A percentile compares a stretch with the other conserved stretches of the same genome.
Evolutionary conservation across 1,140 invertebrate genomes (phyloP).

Genomic region (Bombus confusus): DNA sequence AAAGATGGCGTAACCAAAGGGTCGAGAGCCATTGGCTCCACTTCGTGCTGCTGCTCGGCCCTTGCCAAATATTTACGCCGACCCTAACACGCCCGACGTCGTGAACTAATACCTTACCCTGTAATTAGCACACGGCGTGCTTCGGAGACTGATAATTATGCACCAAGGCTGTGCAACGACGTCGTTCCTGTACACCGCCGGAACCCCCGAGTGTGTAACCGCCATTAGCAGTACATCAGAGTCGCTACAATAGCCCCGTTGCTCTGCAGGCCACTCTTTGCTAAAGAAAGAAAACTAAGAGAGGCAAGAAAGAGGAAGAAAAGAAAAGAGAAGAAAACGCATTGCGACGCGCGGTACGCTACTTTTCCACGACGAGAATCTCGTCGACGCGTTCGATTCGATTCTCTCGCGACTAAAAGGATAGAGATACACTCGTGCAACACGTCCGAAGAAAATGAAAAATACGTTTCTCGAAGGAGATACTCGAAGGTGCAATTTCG

Average conservation of each 20-base stretch:
- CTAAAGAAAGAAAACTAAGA: background rate
- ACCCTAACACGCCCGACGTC: slow-evolving; percentile 58
- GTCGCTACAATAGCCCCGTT: background rate
- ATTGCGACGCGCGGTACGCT: background rate
- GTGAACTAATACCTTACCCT: slow-evolving; percentile 66
- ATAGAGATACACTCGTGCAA: background rate
- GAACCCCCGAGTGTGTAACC: slow-evolving; percentile 57
- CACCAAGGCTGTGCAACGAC: slow-evolving; percentile 46
- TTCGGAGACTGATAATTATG: slow-evolving; percentile 68
- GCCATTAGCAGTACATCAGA: slow-evolving; percentile 60
- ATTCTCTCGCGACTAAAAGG: background rate
- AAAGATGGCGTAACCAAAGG: slow-evolving; percentile 28
- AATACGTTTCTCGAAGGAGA: background rate
- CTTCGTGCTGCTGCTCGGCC: slow-evolving; percentile 25
- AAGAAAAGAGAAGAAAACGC: background rate
- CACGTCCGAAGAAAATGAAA: background rate
- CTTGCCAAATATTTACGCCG: slow-evolving; percentile 65
- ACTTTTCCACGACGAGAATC: background rate
- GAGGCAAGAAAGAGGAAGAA: background rate
- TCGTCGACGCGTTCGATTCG: background rate
- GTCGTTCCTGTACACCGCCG: slow-evolving; percentile 42
- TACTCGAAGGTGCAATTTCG: background rate
- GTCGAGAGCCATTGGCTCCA: background rate
- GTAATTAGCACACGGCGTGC: slow-evolving; percentile 63
- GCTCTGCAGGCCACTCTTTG: background rate